Evolutionary conservation across 2,797 vertebrate genomes (phyloP).

Genomic region (Rhinatrema bivittatum): DNA sequence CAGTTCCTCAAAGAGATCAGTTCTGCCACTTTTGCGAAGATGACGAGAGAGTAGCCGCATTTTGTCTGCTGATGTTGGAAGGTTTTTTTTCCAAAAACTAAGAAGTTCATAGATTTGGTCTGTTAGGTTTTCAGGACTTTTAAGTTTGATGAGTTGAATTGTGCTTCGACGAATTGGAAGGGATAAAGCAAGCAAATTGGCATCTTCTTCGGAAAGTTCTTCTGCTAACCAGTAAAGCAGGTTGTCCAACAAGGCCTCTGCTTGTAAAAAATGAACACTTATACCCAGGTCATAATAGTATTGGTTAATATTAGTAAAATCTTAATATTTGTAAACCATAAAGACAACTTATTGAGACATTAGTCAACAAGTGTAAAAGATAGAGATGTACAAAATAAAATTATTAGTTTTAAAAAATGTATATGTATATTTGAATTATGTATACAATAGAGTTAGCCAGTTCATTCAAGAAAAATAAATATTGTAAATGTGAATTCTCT

Average conservation of each 20-base stretch:
- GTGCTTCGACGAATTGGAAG: slow-evolving; percentile 63
- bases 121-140: slow-evolving; percentile 54
- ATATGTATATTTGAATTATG: too few relatives aligned
- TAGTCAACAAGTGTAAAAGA: too few relatives aligned
- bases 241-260: slow-evolving; percentile 62
- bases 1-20: slow-evolving; percentile 67
- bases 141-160: slow-evolving; percentile 68
- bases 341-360: too few relatives aligned
- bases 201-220: slow-evolving; percentile 70
- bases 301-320: too few relatives aligned
- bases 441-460: too few relatives aligned
- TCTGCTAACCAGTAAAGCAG: slow-evolving; percentile 71
- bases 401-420: too few relatives aligned
- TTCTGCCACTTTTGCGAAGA: slow-evolving; percentile 65
- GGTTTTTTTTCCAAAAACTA: slow-evolving; percentile 69
- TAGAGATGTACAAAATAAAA: too few relatives aligned
- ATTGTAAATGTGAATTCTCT: too few relatives aligned
- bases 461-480: too few relatives aligned
- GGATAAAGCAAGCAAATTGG: slow-evolving; percentile 34
- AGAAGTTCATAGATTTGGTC: slow-evolving; percentile 71
- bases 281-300: too few relatives aligned
- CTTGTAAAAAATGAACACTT: slow-evolving; percentile 17
- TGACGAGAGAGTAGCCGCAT: slow-evolving; percentile 58
- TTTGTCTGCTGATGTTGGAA: slow-evolving; percentile 65
- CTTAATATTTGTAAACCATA: too few relatives aligned